Evolutionary conservation across 2,797 vertebrate species (phyloP), one percentile per base, ranked within the genome.

Genomic region (Streptopelia turtur): DNA sequence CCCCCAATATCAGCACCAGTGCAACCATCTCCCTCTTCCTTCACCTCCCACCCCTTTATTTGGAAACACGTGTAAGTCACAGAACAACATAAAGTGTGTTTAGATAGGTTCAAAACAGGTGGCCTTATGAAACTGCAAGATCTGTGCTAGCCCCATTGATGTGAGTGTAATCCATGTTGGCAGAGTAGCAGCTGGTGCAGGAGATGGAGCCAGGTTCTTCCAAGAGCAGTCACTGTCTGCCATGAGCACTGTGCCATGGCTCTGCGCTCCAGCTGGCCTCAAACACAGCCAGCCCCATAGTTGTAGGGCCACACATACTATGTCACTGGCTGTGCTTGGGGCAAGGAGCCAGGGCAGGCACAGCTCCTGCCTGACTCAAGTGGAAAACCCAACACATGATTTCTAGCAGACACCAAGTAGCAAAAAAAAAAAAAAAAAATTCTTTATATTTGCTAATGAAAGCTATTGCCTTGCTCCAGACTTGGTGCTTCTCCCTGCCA

Each of bases 31-130:
- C 64, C 14, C 16, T 65, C 33, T 10, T 47, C 39, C 39, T 78
- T 64, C 0, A 1, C 30, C 43, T 49, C 16, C 43, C 25, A 28
- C 35, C 16, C 4, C 45, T 82, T 84, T 3, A 1, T 35, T 2
- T 87, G 66, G 87, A 92, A 93, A 90, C 75, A 82, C 17, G 30
- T 43, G 89, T 64, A 83, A 84, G 63, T 37, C 16, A 11, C 2
- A 5, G 49, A 71, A 41, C 33, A 81, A 43, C 23, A 17, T 53
- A 28, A 37, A 76, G n/a, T 27, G 1, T 12, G 11, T 70, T 71
- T 49, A 71, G 79, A 39, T 72, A 90, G 85, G 83, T 83, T 41
- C 22, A 28, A 63, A 90, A 75, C 83, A 91, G 90, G 76, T 83
- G 85, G 53, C n/a, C 35, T 1, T 1, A 3, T 20, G 76, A 72